phyloP scores from a whole-genome alignment of 2,797 vertebrate species.

The Gambelia wislizenii region DNA sequence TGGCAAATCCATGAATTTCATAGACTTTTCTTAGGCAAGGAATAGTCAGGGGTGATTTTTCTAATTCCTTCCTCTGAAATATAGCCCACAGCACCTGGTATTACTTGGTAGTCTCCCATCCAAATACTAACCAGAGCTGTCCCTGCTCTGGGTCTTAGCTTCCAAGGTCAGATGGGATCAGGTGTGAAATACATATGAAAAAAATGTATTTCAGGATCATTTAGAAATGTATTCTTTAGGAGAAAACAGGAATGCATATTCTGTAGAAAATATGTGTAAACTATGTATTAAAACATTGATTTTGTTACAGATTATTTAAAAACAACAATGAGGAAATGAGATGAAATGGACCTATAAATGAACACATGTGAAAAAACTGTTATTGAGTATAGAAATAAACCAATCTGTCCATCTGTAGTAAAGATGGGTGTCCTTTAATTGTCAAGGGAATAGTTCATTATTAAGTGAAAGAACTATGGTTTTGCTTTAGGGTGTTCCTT shows the following conservation, averaged over 20 bases:
- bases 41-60: no score
- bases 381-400: not conserved
- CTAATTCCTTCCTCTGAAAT: no score
- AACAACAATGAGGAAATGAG: not conserved
- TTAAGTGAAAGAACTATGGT: conserved; percentile 42
- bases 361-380: not conserved
- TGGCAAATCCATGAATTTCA: no score
- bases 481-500: not conserved
- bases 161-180: no score
- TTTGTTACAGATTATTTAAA: not conserved
- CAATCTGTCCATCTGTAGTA: not conserved
- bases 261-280: no score
- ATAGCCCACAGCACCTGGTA: no score
- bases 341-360: not conserved
- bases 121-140: no score
- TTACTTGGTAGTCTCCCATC: no score
- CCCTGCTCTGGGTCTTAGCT: no score
- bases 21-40: no score
- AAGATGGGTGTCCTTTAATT: conserved; percentile 51
- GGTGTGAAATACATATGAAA: not conserved
- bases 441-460: conserved; percentile 45
- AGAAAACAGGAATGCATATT: not conserved
- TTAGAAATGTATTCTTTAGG: not conserved
- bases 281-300: not conserved
- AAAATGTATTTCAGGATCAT: not conserved